Conservation (phyloP, 2,113 vertebrate species). For the Pteropus alecto region DNA sequence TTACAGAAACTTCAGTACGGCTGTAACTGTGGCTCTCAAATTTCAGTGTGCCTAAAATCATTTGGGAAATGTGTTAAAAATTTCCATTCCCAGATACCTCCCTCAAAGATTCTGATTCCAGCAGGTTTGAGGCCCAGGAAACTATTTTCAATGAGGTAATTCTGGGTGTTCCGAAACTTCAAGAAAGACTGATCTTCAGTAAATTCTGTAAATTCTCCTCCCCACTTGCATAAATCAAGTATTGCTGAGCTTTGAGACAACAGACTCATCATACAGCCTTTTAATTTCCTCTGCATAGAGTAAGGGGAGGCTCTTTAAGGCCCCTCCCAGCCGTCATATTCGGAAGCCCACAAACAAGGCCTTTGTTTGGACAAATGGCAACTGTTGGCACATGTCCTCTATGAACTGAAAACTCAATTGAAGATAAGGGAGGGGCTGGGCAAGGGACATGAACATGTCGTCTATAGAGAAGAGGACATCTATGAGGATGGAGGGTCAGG, state of each 20-base stretch:
- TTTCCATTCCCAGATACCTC: not conserved
- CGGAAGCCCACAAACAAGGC: not conserved
- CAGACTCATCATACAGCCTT: not conserved
- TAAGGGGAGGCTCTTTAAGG: too few species aligned
- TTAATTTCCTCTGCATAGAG: not conserved
- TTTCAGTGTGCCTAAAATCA: not conserved
- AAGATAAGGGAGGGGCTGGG: not conserved
- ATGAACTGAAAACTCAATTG: not conserved
- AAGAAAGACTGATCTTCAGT: not conserved
- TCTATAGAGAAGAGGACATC: not conserved
- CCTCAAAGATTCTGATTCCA: not conserved
- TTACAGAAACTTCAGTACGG: not conserved
- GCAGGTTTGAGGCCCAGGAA: not conserved
- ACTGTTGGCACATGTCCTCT: not conserved
- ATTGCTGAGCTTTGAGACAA: not conserved
- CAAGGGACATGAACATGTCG: accelerated
- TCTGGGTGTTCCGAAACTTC: not conserved
- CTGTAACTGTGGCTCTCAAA: not conserved
- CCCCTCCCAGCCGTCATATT: not conserved
- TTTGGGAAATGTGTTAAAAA: not conserved
- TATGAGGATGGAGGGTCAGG: not conserved
- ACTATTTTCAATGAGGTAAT: not conserved
- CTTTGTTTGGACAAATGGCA: not conserved
- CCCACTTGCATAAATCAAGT: not conserved
- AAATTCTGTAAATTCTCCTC: not conserved